Evolutionary conservation across 1,140 invertebrate genomes (phyloP).

Genomic region (Drosophila watanabei): DNA sequence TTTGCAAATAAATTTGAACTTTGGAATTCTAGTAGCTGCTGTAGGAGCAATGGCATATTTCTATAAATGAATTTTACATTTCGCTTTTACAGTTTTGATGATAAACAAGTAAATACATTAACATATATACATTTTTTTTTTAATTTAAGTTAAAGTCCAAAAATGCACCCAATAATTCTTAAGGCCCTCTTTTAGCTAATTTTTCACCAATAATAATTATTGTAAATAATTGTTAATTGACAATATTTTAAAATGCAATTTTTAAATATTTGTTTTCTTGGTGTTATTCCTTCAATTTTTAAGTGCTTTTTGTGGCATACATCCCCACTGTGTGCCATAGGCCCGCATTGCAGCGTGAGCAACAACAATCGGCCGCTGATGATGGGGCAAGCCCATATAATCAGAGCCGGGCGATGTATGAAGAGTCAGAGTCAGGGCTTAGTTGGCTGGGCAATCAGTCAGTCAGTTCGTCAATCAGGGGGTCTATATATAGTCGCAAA

Average conservation of each 20-base stretch:
- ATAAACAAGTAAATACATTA: too few relatives aligned
- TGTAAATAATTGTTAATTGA: too few relatives aligned
- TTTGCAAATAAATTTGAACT: too few relatives aligned
- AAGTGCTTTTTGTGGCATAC: accelerated
- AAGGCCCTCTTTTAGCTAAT: too few relatives aligned
- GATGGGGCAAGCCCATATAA: constrained; percentile 58
- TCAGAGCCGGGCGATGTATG: constrained; percentile 25
- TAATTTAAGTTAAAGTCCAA: too few relatives aligned
- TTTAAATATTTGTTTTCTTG: neutral
- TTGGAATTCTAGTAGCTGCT: too few relatives aligned
- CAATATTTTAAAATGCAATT: neutral
- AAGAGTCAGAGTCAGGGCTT: constrained; percentile 55
- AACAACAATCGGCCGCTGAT: constrained; percentile 50
- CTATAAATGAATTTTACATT: too few relatives aligned
- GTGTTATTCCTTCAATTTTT: neutral
- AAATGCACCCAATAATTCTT: too few relatives aligned
- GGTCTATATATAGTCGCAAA: constrained; percentile 27
- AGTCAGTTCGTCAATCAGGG: constrained; percentile 44
- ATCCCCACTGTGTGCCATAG: constrained; percentile 13
- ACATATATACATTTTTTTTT: too few relatives aligned
- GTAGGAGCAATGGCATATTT: too few relatives aligned
- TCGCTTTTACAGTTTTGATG: too few relatives aligned
- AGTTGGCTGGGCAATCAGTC: constrained; percentile 57
- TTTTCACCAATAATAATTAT: too few relatives aligned
- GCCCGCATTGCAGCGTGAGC: constrained; percentile 30